Conservation (phyloP, 2,113 vertebrate species). For the Rhynchomys soricoides region DNA sequence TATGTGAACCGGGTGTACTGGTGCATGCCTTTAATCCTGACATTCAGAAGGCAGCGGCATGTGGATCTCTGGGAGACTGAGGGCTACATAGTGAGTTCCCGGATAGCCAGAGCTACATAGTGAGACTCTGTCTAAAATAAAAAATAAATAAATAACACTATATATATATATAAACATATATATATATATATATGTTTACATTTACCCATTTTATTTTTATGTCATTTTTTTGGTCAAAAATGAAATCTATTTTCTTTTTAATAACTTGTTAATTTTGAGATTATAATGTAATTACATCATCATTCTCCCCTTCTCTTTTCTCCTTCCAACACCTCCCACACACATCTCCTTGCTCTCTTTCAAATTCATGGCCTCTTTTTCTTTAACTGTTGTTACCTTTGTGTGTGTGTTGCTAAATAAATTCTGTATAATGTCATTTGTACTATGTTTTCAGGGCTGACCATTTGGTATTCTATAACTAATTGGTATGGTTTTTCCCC, state of each 20-base stretch:
- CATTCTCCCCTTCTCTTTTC: neutral
- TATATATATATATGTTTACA: neutral
- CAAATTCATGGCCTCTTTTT: neutral
- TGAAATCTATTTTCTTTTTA: neutral
- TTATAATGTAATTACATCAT: neutral
- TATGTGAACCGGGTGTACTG: neutral
- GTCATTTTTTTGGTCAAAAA: slow-evolving; percentile 1
- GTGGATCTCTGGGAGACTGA: no score
- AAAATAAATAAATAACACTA: no score
- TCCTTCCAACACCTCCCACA: neutral
- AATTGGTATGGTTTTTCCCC: neutral
- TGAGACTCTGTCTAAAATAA: no score
- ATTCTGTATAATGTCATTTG: neutral
- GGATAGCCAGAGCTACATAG: no score
- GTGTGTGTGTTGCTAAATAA: neutral
- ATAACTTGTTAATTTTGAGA: neutral
- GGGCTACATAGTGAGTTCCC: no score
- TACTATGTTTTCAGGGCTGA: neutral
- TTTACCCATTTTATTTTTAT: slow-evolving; percentile 47
- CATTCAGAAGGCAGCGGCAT: no score
- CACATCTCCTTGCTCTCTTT: neutral
- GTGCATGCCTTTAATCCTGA: no score
- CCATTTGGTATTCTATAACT: neutral
- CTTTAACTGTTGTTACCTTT: neutral
- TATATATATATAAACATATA: no score